Conservation (phyloP, 2,797 vertebrate species). For the Arrhamphus sclerolepis region DNA sequence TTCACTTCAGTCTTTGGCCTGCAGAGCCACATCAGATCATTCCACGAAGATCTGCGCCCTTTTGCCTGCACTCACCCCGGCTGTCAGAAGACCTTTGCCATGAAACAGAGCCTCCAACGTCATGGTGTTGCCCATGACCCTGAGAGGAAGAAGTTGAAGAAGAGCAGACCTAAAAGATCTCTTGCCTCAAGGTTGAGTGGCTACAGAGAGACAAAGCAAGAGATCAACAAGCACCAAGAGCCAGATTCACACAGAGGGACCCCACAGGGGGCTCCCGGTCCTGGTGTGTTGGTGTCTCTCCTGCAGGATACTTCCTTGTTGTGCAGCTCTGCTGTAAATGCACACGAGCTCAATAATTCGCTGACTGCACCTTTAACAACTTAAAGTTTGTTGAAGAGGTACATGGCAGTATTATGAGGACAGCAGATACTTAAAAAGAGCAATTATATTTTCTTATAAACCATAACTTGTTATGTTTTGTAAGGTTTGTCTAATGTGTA, state of each 20-base stretch:
- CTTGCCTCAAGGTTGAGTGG: constrained; percentile 76
- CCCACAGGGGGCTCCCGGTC: not conserved
- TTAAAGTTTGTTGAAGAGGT: constrained; percentile 15
- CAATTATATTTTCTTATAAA: too few species aligned
- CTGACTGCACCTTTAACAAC: constrained; percentile 38
- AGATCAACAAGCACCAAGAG: not conserved
- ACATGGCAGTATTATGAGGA: not conserved
- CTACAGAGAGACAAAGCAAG: constrained; percentile 26
- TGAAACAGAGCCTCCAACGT: constrained; percentile 90
- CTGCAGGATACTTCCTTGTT: constrained; percentile 61
- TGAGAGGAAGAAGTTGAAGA: constrained; percentile 80
- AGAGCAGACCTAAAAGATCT: constrained; percentile 50
- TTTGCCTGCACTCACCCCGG: constrained; percentile 83
- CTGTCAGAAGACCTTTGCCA: constrained; percentile 87
- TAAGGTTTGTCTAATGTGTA: too few species aligned
- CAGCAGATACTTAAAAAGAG: too few species aligned
- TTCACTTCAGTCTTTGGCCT: constrained; percentile 92
- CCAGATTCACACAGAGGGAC: accelerated
- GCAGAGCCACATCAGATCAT: constrained; percentile 90
- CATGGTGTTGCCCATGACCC: constrained; percentile 88
- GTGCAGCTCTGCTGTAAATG: constrained; percentile 33
- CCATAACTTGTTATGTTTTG: too few species aligned
- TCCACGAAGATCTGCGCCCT: constrained; percentile 85
- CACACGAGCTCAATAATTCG: constrained; percentile 16
- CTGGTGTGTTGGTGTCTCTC: constrained; percentile 55